Base-by-base conservation (phyloP, 2,113 vertebrate species). In the Macrotis lagotis region DNA sequence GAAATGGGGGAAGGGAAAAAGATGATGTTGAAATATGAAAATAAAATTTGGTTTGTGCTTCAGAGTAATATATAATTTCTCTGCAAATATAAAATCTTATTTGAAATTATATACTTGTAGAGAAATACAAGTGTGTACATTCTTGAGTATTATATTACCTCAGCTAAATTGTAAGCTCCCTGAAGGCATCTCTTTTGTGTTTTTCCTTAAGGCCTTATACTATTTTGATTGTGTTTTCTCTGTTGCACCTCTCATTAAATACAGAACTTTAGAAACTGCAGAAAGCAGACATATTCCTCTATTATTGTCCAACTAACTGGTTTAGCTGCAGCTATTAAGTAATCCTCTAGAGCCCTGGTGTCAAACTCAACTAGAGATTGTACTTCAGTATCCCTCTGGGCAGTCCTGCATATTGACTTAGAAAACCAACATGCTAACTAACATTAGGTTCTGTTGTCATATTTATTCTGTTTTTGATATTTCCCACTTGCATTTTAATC, bases 101-200 rank as follows among this genome's bases (percentile, higher is more conserved):
- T 88, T 94, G 89, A 10, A 44, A 22, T 48, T 51, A 51, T 93
- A 47, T 50, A 49, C 74, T 92, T 52, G 2, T 5, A 93, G 28
- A 59, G 55, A n/a, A 49, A 52, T 89, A 2, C 48, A 88, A 66
- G 47, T 93, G 88, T 66, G 6, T 3, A 37, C 59, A n/a, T 66
- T 37, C 31, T 28, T 91, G 44, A 66, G 22, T 59, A 31, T 83
- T 94, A 37, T 92, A 37, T 53, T 83, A 92, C 83, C 52, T 47
- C 24, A 53, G 24, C 92, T 92, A 95, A 83, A 90, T 83, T 50
- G 90, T 89, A 90, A 91, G 22, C 50, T 91, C 66, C 50, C 24
- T 12, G 51, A 88, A 16, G 11, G 6, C 5, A 31, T 92, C 26
- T 90, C 48, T 94, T 96, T 93, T 59, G 51, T 37, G 31, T 66